Percentiles rank a stretch among this genome's conserved stretches.
phyloP scores from a whole-genome alignment of 1,140 invertebrate species.

The Nasonia giraulti region DNA sequence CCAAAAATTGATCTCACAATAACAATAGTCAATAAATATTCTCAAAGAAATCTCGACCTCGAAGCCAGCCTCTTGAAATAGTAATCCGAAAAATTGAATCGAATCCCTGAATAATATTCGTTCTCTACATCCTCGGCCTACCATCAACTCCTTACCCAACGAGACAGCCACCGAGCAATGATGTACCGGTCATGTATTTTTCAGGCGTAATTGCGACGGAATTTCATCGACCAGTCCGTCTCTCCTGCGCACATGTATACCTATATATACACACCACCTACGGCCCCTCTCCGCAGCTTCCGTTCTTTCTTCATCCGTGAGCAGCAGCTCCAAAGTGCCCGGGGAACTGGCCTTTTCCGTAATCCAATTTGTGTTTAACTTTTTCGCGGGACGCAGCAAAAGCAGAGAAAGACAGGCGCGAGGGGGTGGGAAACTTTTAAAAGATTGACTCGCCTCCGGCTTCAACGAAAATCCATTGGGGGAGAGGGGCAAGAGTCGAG shows the following conservation, averaged over 20 bases:
- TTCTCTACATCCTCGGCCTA: not conserved
- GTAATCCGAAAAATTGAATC: not conserved
- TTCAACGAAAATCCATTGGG: not conserved
- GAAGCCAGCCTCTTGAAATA: too few relatives aligned
- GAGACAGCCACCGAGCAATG: constrained; percentile 42
- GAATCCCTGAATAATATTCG: not conserved
- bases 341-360: constrained; percentile 59
- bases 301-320: constrained; percentile 32
- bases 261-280: constrained; percentile 17
- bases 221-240: constrained; percentile 15
- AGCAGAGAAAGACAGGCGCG: constrained; percentile 11
- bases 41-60: not conserved
- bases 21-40: too few relatives aligned
- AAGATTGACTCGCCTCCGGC: constrained; percentile 66
- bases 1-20: too few relatives aligned
- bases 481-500: not conserved
- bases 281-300: not conserved
- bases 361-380: constrained; percentile 71
- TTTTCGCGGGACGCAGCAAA: constrained; percentile 33
- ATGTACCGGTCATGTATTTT: constrained; percentile 57
- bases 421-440: constrained; percentile 63
- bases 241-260: not conserved
- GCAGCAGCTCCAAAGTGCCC: constrained; percentile 49
- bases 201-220: constrained; percentile 31
- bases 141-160: not conserved